Evolutionary conservation across 2,113 vertebrate species (phyloP).

Genomic region (Ctenomys sociabilis): DNA sequence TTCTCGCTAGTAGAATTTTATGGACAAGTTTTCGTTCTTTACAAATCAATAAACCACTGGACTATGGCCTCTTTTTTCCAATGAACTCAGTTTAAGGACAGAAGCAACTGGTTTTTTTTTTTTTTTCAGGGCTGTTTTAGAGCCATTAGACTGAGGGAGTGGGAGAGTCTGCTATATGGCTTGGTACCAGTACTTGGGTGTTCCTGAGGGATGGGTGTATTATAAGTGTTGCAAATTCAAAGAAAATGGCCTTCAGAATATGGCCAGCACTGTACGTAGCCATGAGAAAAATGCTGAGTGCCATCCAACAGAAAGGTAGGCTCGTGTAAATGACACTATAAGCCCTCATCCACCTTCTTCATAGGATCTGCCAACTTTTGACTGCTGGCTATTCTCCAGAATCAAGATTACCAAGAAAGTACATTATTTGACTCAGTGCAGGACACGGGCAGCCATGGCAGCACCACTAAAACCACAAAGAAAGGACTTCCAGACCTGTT

Average conservation of each 20-base stretch:
- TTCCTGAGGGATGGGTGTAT: not conserved
- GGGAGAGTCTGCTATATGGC: not conserved
- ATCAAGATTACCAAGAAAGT: not conserved
- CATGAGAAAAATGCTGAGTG: not conserved
- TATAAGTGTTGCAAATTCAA: not conserved
- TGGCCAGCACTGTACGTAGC: not conserved
- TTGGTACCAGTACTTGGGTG: not conserved
- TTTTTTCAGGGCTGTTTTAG: slow-evolving; percentile 28
- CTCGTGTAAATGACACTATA: not conserved
- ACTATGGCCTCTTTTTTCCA: slow-evolving; percentile 4
- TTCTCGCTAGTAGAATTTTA: slow-evolving; percentile 7
- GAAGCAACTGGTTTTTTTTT: slow-evolving; percentile 33
- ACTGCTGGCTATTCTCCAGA: not conserved
- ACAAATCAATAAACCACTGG: not conserved
- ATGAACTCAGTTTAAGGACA: not conserved
- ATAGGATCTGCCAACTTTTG: not conserved
- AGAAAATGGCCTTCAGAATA: not conserved
- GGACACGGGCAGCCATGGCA: not conserved
- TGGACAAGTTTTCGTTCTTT: not conserved
- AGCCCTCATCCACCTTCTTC: not conserved
- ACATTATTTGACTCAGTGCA: not conserved
- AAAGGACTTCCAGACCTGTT: not conserved
- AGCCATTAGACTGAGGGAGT: not conserved
- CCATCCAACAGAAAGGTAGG: not conserved
- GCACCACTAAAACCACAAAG: not conserved